Evolutionary conservation across 1,140 invertebrate species (phyloP), one percentile per base, ranked within the genome.

Genomic region (Sarcophaga peregrina): DNA sequence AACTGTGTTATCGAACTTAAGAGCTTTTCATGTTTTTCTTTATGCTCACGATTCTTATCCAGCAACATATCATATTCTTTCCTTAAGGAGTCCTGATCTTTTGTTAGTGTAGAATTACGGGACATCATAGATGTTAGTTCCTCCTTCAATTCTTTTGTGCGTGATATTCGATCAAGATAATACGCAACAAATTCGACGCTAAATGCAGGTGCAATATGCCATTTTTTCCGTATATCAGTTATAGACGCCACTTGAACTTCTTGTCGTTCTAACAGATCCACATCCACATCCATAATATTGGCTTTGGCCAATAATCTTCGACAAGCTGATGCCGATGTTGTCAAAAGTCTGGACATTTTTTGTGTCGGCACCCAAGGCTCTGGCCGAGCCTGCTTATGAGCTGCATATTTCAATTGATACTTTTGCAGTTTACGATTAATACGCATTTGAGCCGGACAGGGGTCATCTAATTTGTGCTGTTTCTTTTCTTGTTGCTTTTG

Each of bases 111-210:
- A 81, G 92, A 92, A 88, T 98, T 97, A 76, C 96, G 94, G 46
- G 94, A 93, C 0, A 96, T 91, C 20, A 97, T 92, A 80, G 96
- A 93, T 83, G 96, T 94, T 1, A 97, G 89, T 25, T 94, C 94
- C 7, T 93, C 91, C 85, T 96, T 95, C 91, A 98, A 94, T 6
- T 94, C 94, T 1, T 94, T 93, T n/a, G 96, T 93, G 10, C 96
- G 92, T 5, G 93, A 91, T 87, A 96, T 95, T 54, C 96, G 92
- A 91, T 98, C 97, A 62, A 98, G 91, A 90, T 97, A 99, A 90
- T 99, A 99, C 11, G 95, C 96, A 62, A 98, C 96, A 90, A 98
- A 99, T 90, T 99, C 98, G 0, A 98, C 95, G 81, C 95, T 97
- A 85, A 95, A 97, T 0, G 97, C 96, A 0, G 97, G 97, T 5